These are phyloP conservation scores for Lerema accius DNA, from an alignment of 1,140 invertebrate genomes.

Conservation along the genomic window DNA sequence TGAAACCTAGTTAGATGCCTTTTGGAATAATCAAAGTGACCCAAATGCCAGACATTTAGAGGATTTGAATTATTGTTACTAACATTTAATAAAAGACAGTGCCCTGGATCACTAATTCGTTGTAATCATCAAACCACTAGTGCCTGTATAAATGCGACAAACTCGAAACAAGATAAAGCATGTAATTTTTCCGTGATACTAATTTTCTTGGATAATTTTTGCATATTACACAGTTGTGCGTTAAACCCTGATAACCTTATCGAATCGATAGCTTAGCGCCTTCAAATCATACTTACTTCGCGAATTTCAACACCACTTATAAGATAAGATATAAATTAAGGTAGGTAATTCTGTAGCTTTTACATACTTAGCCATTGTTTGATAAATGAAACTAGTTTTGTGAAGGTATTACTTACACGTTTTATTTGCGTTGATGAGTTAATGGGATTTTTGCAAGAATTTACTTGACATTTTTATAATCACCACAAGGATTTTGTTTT, in stretches of 20 bases:
- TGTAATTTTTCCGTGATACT: neutral
- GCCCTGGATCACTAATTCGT: neutral
- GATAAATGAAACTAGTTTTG: neutral
- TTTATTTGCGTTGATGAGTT: too few relatives aligned
- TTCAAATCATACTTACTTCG: neutral
- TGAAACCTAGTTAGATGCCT: conserved; percentile 36
- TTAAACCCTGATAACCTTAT: neutral
- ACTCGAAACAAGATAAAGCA: neutral
- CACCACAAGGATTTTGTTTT: too few relatives aligned
- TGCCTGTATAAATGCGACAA: neutral
- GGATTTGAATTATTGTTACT: too few relatives aligned
- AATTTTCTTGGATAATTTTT: neutral
- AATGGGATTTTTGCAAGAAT: too few relatives aligned
- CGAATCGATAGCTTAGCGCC: neutral
- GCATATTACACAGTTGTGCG: neutral
- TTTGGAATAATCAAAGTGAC: conserved; percentile 6
- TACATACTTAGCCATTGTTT: neutral
- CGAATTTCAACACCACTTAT: neutral
- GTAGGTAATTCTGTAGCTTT: neutral
- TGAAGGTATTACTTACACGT: too few relatives aligned
- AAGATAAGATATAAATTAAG: neutral
- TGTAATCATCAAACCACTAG: neutral
- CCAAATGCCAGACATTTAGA: too few relatives aligned
- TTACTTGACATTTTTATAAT: too few relatives aligned
- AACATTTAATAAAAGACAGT: too few relatives aligned